Conservation (phyloP, 23 tunicate genomes). For the Ascidia mentula region DNA sequence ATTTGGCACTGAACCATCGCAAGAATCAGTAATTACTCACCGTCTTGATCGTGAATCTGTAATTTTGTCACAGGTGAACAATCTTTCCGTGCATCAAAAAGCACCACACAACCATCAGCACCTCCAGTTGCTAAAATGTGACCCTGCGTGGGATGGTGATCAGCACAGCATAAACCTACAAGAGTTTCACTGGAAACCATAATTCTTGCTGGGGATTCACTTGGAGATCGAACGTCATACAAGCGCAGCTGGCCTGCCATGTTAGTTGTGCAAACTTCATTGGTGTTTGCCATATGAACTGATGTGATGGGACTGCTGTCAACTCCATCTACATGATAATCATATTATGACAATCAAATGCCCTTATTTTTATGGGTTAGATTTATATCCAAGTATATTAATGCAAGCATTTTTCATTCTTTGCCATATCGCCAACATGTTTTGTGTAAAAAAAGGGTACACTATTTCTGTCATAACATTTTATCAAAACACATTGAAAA, state of each 20-base stretch:
- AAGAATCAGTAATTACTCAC: constrained; percentile 24
- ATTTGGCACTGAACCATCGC: not conserved
- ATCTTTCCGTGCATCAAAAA: constrained; percentile 80
- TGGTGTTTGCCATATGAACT: constrained; percentile 42
- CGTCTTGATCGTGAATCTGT: constrained; percentile 72
- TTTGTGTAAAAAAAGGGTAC: too few species aligned
- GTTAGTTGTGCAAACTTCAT: constrained; percentile 59
- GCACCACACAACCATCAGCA: constrained; percentile 81
- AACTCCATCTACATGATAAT: constrained; percentile 17
- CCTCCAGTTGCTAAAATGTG: constrained; percentile 84
- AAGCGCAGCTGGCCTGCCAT: constrained; percentile 74
- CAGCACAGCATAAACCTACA: constrained; percentile 42
- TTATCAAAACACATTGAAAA: too few species aligned
- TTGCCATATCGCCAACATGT: too few species aligned
- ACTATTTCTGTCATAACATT: too few species aligned
- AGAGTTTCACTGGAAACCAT: constrained; percentile 57
- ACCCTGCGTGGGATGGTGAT: constrained; percentile 75
- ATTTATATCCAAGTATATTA: too few species aligned
- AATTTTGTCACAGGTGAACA: constrained; percentile 61
- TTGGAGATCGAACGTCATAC: constrained; percentile 60
- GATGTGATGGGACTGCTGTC: constrained; percentile 80
- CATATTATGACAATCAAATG: too few species aligned
- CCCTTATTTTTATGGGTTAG: too few species aligned
- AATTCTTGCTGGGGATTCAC: constrained; percentile 45
- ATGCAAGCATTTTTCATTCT: too few species aligned